A percentile compares a stretch with the other conserved stretches of the same genome.
These are phyloP conservation scores for Molossus alvarezi DNA, from an alignment of 2,797 vertebrate genomes.

Conservation along the genomic window DNA sequence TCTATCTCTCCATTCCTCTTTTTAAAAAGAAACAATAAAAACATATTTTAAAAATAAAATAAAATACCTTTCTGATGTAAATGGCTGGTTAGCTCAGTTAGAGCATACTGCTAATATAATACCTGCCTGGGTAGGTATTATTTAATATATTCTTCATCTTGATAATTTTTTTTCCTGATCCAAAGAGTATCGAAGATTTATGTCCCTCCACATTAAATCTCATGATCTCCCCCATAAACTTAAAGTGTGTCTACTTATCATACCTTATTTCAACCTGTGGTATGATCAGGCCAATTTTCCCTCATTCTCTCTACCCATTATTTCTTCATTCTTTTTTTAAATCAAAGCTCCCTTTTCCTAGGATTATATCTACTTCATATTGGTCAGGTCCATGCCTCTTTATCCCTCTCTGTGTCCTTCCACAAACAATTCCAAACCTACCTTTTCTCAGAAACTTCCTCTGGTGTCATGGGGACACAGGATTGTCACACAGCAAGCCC, in stretches of 20 bases:
- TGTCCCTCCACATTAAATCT: constrained; percentile 29
- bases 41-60: background rate
- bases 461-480: background rate
- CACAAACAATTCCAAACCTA: background rate
- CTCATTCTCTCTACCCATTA: background rate
- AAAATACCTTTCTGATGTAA: background rate
- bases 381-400: background rate
- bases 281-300: background rate
- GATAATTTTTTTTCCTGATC: constrained; percentile 37
- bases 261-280: background rate
- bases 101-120: background rate
- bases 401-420: background rate
- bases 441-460: background rate
- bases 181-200: constrained; percentile 49
- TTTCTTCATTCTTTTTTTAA: constrained; percentile 6
- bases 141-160: background rate
- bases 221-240: background rate
- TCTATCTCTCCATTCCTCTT: no score
- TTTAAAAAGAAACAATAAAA: no score
- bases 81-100: background rate
- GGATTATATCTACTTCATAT: background rate
- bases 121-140: background rate
- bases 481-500: background rate
- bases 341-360: background rate
- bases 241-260: background rate